Conservation (phyloP, 1,140 invertebrate species). For the Heliconius eleuchia region DNA sequence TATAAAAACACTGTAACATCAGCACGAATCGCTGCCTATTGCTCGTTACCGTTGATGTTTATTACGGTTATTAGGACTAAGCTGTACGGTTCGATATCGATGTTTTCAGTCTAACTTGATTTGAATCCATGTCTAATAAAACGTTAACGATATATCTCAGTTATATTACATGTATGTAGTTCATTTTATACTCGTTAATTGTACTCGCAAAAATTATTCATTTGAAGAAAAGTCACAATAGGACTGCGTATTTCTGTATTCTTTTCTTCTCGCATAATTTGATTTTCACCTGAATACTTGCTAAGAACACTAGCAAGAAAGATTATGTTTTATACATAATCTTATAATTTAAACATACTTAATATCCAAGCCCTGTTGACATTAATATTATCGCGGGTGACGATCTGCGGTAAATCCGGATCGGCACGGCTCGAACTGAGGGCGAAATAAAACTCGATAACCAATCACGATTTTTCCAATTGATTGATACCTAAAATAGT, state of each 20-base stretch:
- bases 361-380: conserved; percentile 22
- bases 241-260: neutral
- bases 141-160: conserved; percentile 18
- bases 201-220: neutral
- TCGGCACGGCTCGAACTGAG: conserved; percentile 37
- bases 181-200: neutral
- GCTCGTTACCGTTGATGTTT: conserved; percentile 80
- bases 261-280: neutral
- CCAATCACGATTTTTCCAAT: conserved; percentile 28
- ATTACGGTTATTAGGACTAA: conserved; percentile 80
- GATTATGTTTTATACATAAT: too few species aligned
- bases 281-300: too few species aligned
- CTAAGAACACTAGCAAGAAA: too few species aligned
- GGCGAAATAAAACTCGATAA: conserved; percentile 50
- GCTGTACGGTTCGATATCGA: conserved; percentile 72
- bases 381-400: conserved; percentile 38
- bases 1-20: conserved; percentile 81
- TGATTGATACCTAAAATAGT: conserved; percentile 5
- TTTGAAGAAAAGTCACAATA: neutral
- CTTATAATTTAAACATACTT: neutral
- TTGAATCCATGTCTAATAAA: conserved; percentile 42
- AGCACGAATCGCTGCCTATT: conserved; percentile 80
- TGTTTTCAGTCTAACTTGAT: conserved; percentile 59
- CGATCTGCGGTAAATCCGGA: conserved; percentile 47
- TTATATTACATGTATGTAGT: neutral